Conservation (phyloP, 2,113 vertebrate species). For the Protomyctophum bolini region DNA sequence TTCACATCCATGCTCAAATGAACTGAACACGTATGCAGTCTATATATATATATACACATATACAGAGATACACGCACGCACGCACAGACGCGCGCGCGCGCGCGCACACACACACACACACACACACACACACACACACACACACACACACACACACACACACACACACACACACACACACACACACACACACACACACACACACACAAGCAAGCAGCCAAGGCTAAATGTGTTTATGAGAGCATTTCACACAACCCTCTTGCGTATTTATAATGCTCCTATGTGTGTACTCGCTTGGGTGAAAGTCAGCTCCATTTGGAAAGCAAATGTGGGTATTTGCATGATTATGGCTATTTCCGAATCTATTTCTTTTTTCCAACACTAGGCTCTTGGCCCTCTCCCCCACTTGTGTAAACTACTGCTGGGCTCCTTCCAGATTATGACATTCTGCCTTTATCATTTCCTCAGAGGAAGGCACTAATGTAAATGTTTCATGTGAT, state of each 20-base stretch:
- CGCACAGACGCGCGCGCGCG: conserved; percentile 1
- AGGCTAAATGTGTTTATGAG: conserved; percentile 44
- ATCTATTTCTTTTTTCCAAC: neutral
- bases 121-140: neutral
- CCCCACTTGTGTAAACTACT: conserved; percentile 21
- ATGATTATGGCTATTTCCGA: conserved; percentile 30
- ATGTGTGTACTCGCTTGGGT: conserved; percentile 18
- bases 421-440: conserved; percentile 29
- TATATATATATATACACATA: conserved; percentile 14
- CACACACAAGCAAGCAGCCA: conserved; percentile 13
- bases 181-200: conserved; percentile 13
- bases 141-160: neutral
- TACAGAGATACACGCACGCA: neutral
- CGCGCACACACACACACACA: neutral
- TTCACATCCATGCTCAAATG: neutral
- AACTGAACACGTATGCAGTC: too few relatives aligned
- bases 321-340: conserved; percentile 43
- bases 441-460: conserved; percentile 19
- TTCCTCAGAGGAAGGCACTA: conserved; percentile 16
- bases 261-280: conserved; percentile 41
- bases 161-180: conserved; percentile 17
- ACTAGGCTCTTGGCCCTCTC: neutral
- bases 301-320: conserved; percentile 36
- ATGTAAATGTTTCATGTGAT: conserved; percentile 12
- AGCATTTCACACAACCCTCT: conserved; percentile 45